Conservation (phyloP, 1,140 invertebrate genomes). For the Heliconius congener region DNA sequence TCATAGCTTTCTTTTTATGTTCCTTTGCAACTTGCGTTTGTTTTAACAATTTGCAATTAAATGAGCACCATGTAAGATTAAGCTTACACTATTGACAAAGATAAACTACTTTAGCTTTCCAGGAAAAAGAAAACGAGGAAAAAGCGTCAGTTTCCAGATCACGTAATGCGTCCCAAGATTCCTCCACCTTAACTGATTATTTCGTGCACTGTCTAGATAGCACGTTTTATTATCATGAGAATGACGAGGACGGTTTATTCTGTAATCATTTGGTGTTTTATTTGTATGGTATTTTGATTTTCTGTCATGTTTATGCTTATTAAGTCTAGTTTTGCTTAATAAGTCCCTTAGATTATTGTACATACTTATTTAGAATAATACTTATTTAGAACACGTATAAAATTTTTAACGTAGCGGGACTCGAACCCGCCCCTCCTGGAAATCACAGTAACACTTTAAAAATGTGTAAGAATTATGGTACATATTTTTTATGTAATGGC, state of each 20-base stretch:
- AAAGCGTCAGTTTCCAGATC: slow-evolving; percentile 41
- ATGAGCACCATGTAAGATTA: background rate
- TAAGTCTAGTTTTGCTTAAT: background rate
- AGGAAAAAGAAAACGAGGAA: background rate
- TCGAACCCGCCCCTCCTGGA: no score
- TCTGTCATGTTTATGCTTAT: background rate
- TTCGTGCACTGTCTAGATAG: slow-evolving; percentile 31
- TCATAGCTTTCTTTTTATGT: background rate
- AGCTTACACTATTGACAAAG: slow-evolving; percentile 2
- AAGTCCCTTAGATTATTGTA: no score
- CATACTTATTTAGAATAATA: no score
- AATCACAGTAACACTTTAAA: no score
- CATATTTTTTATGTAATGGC: no score
- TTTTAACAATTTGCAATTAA: background rate
- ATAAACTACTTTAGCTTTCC: background rate
- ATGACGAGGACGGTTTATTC: slow-evolving; percentile 25
- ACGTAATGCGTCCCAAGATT: slow-evolving; percentile 46
- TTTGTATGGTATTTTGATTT: background rate
- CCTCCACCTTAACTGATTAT: slow-evolving; percentile 43
- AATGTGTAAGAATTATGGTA: no score
- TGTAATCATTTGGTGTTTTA: slow-evolving; percentile 28
- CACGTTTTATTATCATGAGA: slow-evolving; percentile 40
- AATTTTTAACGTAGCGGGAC: no score
- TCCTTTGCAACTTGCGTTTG: background rate
- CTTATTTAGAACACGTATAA: no score